Evolutionary conservation across 1,140 invertebrate genomes (phyloP).

Genomic region (Drosophila paulistorum): DNA sequence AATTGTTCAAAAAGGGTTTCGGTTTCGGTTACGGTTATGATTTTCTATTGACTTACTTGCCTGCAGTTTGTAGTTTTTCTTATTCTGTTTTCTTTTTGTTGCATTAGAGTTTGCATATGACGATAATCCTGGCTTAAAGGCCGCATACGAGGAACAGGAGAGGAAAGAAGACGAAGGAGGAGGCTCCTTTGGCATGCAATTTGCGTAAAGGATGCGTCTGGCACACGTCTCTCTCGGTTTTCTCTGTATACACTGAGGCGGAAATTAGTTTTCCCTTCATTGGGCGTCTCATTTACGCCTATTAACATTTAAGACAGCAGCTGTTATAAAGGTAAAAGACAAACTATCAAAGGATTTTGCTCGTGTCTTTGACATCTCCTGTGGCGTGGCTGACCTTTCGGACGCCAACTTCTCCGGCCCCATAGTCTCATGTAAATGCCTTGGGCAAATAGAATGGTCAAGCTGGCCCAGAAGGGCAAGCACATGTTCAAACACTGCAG

Average conservation of each 20-base stretch:
- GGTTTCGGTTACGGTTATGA: constrained; percentile 27
- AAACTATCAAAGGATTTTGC: constrained; percentile 64
- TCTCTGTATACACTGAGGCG: constrained; percentile 30
- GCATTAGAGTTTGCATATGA: constrained; percentile 46
- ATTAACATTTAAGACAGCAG: constrained; percentile 73
- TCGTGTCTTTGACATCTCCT: constrained; percentile 66
- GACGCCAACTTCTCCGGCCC: not conserved
- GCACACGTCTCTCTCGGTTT: constrained; percentile 46
- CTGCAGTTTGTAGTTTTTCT: constrained; percentile 46
- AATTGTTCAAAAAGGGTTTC: constrained; percentile 65
- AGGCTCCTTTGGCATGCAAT: constrained; percentile 49
- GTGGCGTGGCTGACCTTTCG: constrained; percentile 41
- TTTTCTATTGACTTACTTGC: constrained; percentile 47
- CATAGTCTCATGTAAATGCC: constrained; percentile 48
- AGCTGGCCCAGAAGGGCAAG: constrained; percentile 35
- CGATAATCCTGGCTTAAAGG: constrained; percentile 63
- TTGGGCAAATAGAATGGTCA: constrained; percentile 64
- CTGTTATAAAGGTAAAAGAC: constrained; percentile 41
- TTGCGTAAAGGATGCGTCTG: constrained; percentile 70
- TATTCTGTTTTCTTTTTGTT: constrained; percentile 21
- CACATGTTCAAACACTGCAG: constrained; percentile 69
- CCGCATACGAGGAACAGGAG: constrained; percentile 47
- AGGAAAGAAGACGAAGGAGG: constrained; percentile 10
- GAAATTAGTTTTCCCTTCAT: constrained; percentile 74
- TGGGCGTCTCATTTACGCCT: constrained; percentile 77